Percentiles rank a stretch among this genome's conserved stretches.
These are phyloP conservation scores for Nemotelus pantherinus DNA, from an alignment of 2,888 invertebrate species.

Conservation along the genomic window DNA sequence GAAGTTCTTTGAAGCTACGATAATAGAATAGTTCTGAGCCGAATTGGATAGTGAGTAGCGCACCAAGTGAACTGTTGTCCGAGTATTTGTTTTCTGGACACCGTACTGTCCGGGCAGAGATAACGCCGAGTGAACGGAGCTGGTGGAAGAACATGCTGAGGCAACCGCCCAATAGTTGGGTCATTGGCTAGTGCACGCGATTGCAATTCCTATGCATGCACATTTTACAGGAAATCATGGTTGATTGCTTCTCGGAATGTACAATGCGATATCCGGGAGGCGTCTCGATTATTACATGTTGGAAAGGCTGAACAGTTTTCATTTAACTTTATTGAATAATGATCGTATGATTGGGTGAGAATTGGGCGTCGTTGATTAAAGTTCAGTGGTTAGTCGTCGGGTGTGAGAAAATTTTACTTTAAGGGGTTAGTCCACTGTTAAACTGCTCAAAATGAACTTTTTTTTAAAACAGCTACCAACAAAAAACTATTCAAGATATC, in stretches of 20 bases:
- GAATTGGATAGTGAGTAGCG: too few relatives aligned
- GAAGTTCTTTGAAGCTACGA: too few relatives aligned
- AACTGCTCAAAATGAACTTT: too few relatives aligned
- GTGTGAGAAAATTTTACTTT: not conserved
- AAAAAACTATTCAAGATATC: too few relatives aligned
- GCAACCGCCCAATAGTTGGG: not conserved
- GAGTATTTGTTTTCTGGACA: too few relatives aligned
- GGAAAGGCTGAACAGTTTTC: too few relatives aligned
- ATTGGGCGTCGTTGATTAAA: not conserved
- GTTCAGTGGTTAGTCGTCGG: not conserved
- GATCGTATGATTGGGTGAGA: not conserved
- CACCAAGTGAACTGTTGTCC: too few relatives aligned
- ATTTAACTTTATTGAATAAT: not conserved
- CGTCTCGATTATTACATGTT: not conserved
- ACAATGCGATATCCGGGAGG: slow-evolving; percentile 20
- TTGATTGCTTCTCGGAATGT: slow-evolving; percentile 18
- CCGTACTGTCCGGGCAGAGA: too few relatives aligned
- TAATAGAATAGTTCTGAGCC: too few relatives aligned
- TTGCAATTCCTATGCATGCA: slow-evolving; percentile 13
- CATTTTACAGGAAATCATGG: slow-evolving; percentile 28
- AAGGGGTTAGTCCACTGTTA: too few relatives aligned
- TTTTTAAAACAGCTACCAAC: too few relatives aligned
- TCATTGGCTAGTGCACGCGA: not conserved
- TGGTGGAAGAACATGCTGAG: not conserved
- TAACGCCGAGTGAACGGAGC: too few relatives aligned